Evolutionary conservation across 2,797 vertebrate species (phyloP).

Genomic region (Sebastes variabilis): DNA sequence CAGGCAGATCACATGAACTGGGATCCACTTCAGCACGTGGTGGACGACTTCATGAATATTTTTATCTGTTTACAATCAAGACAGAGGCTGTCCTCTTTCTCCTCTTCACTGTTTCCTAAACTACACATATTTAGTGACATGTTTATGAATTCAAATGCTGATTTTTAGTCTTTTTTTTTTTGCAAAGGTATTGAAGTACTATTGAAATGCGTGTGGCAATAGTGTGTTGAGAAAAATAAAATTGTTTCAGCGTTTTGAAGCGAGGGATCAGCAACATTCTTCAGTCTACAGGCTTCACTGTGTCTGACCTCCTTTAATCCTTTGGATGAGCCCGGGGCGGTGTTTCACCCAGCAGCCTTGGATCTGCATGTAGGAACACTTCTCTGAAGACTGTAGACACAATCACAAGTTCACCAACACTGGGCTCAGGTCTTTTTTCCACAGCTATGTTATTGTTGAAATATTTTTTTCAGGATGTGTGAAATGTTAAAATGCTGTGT

Average conservation of each 20-base stretch:
- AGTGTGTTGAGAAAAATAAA: background rate
- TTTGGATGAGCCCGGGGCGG: background rate
- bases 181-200: constrained; percentile 32
- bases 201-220: constrained; percentile 17
- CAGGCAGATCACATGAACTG: constrained; percentile 13
- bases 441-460: constrained; percentile 9
- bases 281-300: background rate
- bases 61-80: constrained; percentile 45
- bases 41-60: constrained; percentile 36
- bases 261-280: background rate
- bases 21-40: constrained; percentile 10
- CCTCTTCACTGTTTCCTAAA: constrained; percentile 16
- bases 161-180: constrained; percentile 11
- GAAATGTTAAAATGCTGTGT: constrained; percentile 12
- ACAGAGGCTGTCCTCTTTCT: constrained; percentile 16
- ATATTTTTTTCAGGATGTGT: constrained; percentile 11
- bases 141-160: constrained; percentile 35
- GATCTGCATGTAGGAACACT: constrained; percentile 12
- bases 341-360: constrained; percentile 7
- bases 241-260: background rate
- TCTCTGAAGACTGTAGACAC: constrained; percentile 15
- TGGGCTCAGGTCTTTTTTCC: constrained; percentile 11
- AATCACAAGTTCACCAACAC: constrained; percentile 3
- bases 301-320: constrained; percentile 19
- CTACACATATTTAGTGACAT: constrained; percentile 27